These are phyloP conservation scores for Orchesellides sinensis DNA, from an alignment of 2,888 invertebrate genomes.

Conservation along the genomic window DNA sequence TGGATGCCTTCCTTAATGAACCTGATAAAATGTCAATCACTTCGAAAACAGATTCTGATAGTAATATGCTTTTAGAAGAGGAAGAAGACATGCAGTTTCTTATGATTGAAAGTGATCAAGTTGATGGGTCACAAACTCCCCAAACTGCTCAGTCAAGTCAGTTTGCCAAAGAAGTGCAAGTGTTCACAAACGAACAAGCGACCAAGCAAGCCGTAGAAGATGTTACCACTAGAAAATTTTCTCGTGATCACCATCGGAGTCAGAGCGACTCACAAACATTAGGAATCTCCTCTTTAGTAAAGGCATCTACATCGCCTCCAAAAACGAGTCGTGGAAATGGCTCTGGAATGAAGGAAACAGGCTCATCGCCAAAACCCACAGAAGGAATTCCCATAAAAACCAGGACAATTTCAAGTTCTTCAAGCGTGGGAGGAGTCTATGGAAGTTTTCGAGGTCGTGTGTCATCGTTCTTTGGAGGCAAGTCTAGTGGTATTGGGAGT, in stretches of 20 bases:
- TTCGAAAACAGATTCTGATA: conserved; percentile 66
- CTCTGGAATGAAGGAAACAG: conserved; percentile 21
- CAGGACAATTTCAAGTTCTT: neutral
- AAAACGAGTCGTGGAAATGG: conserved; percentile 58
- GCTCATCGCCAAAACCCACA: neutral
- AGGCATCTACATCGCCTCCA: conserved; percentile 48
- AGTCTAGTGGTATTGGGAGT: conserved; percentile 52
- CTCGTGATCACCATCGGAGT: conserved; percentile 69
- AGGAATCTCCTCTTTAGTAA: conserved; percentile 37
- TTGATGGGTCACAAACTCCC: conserved; percentile 15
- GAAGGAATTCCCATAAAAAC: conserved; percentile 38
- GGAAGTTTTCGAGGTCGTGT: conserved; percentile 49
- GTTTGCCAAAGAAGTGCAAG: conserved; percentile 34
- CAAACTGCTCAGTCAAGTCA: conserved; percentile 1
- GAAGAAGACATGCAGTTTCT: conserved; percentile 64
- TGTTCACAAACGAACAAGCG: neutral
- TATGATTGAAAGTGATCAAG: conserved; percentile 57
- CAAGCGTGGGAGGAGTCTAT: conserved; percentile 13
- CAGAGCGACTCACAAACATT: conserved; percentile 72
- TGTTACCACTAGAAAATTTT: conserved; percentile 53
- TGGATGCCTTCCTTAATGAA: conserved; percentile 23
- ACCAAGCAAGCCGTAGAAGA: conserved; percentile 5
- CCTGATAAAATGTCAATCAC: conserved; percentile 68
- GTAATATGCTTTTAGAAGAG: conserved; percentile 66
- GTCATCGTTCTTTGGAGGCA: conserved; percentile 46